These are phyloP conservation scores for Aurelia aurita complex sp. Pacific DNA, from an alignment of 30 jellyfish, hydroid and myxozoan species.

Conservation along the genomic window DNA sequence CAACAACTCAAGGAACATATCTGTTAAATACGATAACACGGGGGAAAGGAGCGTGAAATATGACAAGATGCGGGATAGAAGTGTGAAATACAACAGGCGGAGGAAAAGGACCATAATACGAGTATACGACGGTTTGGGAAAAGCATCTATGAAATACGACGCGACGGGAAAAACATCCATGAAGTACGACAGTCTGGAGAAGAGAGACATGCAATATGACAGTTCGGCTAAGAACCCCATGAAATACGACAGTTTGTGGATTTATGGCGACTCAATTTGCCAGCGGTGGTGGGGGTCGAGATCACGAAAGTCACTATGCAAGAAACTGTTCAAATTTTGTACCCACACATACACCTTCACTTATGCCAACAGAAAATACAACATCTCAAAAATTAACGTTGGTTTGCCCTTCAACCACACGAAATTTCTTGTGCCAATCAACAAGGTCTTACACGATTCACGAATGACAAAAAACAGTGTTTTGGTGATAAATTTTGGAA, in stretches of 20 bases:
- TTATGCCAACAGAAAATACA: conserved; percentile 13
- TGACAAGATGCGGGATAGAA: background rate
- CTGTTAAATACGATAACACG: background rate
- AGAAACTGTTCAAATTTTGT: conserved; percentile 28
- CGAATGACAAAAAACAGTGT: conserved; percentile 55
- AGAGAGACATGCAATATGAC: background rate
- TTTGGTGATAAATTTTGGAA: conserved; percentile 55
- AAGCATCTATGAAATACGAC: background rate
- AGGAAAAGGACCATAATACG: background rate
- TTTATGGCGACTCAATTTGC: conserved; percentile 62
- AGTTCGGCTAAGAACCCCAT: background rate
- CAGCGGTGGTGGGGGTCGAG: conserved; percentile 48
- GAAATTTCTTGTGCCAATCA: conserved; percentile 26
- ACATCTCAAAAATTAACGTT: background rate
- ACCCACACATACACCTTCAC: conserved; percentile 59
- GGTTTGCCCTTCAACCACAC: conserved; percentile 40
- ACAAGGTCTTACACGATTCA: conserved; percentile 7
- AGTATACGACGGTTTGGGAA: background rate
- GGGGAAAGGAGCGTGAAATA: background rate
- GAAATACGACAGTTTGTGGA: conserved; percentile 48
- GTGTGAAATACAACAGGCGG: background rate
- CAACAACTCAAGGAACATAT: too few species aligned
- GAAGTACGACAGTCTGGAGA: background rate
- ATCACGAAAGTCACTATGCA: conserved; percentile 24
- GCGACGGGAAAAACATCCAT: background rate